These are phyloP conservation scores for Danionella cerebrum DNA, from an alignment of 2,113 vertebrate species.

Conservation along the genomic window DNA sequence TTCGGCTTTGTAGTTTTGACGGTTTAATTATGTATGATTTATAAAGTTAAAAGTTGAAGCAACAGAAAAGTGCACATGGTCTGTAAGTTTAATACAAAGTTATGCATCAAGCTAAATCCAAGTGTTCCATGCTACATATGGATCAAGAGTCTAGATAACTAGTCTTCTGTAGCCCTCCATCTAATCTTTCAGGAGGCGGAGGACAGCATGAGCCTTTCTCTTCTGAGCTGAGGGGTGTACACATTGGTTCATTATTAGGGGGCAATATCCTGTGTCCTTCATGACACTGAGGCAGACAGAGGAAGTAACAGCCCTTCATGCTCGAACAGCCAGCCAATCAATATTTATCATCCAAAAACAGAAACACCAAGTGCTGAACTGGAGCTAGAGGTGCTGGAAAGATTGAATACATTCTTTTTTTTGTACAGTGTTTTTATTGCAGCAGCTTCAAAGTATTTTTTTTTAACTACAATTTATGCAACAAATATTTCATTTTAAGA, in stretches of 20 bases:
- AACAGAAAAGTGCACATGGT: neutral
- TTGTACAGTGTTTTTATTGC: no score
- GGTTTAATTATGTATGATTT: constrained; percentile 58
- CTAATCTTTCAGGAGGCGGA: neutral
- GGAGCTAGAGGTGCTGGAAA: neutral
- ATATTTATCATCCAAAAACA: constrained; percentile 35
- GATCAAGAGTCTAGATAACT: neutral
- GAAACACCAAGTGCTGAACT: constrained; percentile 19
- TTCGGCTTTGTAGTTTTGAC: constrained; percentile 51
- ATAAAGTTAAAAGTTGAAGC: constrained; percentile 41
- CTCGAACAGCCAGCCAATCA: constrained; percentile 31
- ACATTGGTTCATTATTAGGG: constrained; percentile 24
- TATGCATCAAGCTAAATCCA: no score
- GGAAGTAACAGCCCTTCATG: neutral
- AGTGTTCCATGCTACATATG: no score
- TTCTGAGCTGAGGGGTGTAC: constrained; percentile 9
- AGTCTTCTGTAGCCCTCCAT: neutral
- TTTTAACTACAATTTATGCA: no score
- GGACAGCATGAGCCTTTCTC: neutral
- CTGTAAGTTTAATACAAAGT: neutral
- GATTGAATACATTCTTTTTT: neutral
- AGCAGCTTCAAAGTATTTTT: no score
- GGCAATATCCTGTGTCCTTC: neutral
- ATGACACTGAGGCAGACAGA: constrained; percentile 9
- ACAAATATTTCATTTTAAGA: no score